Evolutionary conservation across 2,113 vertebrate genomes (phyloP).

Genomic region (Myotis brandtii): DNA sequence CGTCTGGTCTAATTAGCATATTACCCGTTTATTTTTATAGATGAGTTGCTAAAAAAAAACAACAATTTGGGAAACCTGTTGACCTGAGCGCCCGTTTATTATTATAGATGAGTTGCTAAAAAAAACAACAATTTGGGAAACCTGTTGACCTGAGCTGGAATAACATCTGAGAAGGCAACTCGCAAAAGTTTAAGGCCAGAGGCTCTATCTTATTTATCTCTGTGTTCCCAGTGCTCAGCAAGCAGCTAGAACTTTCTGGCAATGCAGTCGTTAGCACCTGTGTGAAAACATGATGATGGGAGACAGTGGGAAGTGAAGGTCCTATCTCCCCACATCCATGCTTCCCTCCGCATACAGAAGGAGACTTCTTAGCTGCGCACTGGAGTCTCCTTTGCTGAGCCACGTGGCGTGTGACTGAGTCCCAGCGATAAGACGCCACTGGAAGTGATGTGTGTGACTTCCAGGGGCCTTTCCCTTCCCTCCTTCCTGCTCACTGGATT

Average conservation of each 20-base stretch:
- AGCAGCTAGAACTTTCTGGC: not conserved
- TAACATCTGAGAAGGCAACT: not conserved
- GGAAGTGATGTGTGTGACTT: not conserved
- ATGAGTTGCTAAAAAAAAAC: conserved; percentile 1
- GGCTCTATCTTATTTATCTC: not conserved
- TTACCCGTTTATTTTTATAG: no score
- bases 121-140: not conserved
- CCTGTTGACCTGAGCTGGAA: not conserved
- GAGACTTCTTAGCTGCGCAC: not conserved
- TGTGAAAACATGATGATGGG: not conserved
- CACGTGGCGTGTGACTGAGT: not conserved
- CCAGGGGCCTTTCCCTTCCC: not conserved
- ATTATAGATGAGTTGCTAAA: not conserved
- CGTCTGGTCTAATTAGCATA: no score
- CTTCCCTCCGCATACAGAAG: not conserved
- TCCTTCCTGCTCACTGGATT: not conserved
- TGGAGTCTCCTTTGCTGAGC: not conserved
- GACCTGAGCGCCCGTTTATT: not conserved
- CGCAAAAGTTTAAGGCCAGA: not conserved
- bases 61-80: not conserved
- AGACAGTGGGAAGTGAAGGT: not conserved
- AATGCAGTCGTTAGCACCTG: not conserved
- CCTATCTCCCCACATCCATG: not conserved
- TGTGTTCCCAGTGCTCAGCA: not conserved
- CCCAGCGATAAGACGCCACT: not conserved